Evolutionary conservation across 92 coral and sea anemone species (phyloP).

Genomic region (Zoanthus gigantus): DNA sequence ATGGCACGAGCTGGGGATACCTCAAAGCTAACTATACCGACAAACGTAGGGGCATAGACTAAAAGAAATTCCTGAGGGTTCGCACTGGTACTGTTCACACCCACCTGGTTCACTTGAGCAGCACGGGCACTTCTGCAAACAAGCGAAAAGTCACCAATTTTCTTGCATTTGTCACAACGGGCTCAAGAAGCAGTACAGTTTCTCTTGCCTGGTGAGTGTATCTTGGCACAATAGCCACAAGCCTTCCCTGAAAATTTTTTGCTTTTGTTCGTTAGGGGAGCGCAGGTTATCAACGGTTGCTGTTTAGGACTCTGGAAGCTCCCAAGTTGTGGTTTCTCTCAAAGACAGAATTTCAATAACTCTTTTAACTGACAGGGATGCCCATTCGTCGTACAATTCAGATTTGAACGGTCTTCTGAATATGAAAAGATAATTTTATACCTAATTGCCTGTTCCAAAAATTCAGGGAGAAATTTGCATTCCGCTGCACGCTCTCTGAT

Average conservation of each 20-base stretch:
- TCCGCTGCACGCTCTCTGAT: constrained; percentile 40
- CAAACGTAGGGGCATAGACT: not conserved
- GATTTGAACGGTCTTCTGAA: not conserved
- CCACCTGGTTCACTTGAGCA: not conserved
- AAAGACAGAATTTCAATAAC: constrained; percentile 10
- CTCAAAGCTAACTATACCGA: not conserved
- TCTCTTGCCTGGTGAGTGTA: constrained; percentile 54
- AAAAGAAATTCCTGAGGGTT: not conserved
- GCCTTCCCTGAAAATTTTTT: not conserved
- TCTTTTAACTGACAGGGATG: constrained; percentile 13
- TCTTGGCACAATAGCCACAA: constrained; percentile 37
- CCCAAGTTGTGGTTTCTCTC: not conserved
- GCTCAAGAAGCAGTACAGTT: constrained; percentile 60
- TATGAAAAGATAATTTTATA: constrained; percentile 11
- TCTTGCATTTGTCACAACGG: constrained; percentile 50
- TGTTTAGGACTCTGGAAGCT: not conserved
- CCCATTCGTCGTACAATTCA: constrained; percentile 5
- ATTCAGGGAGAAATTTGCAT: constrained; percentile 34
- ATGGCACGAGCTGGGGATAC: not conserved
- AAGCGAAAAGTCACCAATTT: constrained; percentile 6
- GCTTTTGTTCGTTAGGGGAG: not conserved
- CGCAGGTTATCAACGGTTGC: constrained; percentile 25
- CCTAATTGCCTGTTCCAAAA: constrained; percentile 43
- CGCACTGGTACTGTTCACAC: not conserved
- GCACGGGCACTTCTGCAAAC: not conserved